A percentile compares a stretch with the other conserved stretches of the same genome.
Evolutionary conservation across 2,888 invertebrate species (phyloP).

Genomic region (Cataglyphis rosenhaueri): DNA sequence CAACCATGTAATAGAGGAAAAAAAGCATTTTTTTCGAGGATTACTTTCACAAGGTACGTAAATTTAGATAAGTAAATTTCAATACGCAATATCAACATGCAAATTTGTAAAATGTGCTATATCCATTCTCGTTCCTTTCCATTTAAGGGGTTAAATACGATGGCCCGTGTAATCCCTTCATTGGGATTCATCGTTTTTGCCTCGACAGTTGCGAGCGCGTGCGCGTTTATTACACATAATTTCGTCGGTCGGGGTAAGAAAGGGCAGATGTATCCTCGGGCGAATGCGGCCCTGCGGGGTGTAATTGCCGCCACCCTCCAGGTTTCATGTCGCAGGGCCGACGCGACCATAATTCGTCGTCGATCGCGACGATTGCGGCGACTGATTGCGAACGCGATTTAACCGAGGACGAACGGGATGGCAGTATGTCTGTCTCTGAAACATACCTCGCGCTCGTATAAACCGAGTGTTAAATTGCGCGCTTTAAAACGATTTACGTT

Average conservation of each 20-base stretch:
- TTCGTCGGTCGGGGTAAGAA: constrained; percentile 21
- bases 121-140: not conserved
- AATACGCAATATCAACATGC: not conserved
- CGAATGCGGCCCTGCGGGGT: constrained; percentile 50
- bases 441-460: constrained; percentile 61
- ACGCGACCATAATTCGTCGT: constrained; percentile 75
- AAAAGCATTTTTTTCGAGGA: not conserved
- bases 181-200: constrained; percentile 38
- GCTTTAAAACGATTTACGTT: constrained; percentile 68
- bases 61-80: not conserved
- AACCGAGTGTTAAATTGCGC: constrained; percentile 68
- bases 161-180: constrained; percentile 19
- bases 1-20: not conserved
- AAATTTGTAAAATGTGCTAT: constrained; percentile 13
- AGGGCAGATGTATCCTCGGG: constrained; percentile 39
- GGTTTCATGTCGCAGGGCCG: constrained; percentile 69
- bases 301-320: constrained; percentile 61
- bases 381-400: constrained; percentile 72
- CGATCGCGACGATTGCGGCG: constrained; percentile 69
- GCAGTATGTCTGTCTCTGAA: constrained; percentile 70
- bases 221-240: constrained; percentile 44
- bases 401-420: constrained; percentile 66
- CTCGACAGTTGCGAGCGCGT: constrained; percentile 14
- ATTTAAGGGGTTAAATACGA: constrained; percentile 38
- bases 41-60: not conserved